phyloP scores from a whole-genome alignment of 1,140 invertebrate species.

The Drosophila biarmipes region DNA sequence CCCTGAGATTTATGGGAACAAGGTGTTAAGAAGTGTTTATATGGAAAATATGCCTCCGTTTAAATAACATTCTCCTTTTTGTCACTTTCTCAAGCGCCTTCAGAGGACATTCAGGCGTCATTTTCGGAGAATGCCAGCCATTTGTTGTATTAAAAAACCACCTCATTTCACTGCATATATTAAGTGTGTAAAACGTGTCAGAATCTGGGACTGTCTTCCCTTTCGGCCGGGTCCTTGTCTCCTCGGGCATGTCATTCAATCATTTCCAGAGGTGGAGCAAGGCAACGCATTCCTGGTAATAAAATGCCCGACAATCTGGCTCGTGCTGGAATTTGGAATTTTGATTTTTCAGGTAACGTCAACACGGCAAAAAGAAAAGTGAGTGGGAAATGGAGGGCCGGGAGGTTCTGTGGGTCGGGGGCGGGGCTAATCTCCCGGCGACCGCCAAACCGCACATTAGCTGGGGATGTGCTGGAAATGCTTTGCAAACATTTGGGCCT shows the following conservation, averaged over 20 bases:
- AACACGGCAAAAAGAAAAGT: slow-evolving; percentile 13
- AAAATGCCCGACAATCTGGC: slow-evolving; percentile 79
- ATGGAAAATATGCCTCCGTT: slow-evolving; percentile 77
- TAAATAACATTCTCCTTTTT: slow-evolving; percentile 62
- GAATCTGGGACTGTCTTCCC: slow-evolving; percentile 6
- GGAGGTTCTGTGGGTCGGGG: slow-evolving; percentile 10
- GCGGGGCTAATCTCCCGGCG: slow-evolving; percentile 66
- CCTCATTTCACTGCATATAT: slow-evolving; percentile 58
- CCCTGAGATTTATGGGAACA: background rate
- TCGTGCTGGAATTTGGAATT: slow-evolving; percentile 68
- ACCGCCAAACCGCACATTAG: slow-evolving; percentile 77
- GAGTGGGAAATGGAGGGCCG: too few relatives aligned
- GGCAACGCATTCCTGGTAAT: slow-evolving; percentile 75
- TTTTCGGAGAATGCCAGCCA: slow-evolving; percentile 13
- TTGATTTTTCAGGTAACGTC: slow-evolving; percentile 73
- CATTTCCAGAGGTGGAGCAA: slow-evolving; percentile 66
- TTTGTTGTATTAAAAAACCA: slow-evolving; percentile 39
- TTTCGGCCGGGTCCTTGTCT: background rate
- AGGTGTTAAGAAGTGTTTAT: slow-evolving; percentile 19
- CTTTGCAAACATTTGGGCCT: slow-evolving; percentile 57
- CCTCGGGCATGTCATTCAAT: slow-evolving; percentile 66
- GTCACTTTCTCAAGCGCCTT: background rate
- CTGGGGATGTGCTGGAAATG: slow-evolving; percentile 11
- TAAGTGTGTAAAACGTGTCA: slow-evolving; percentile 50
- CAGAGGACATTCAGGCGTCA: slow-evolving; percentile 3